A percentile compares a stretch with the other conserved stretches of the same genome.
Conservation (phyloP, 1,140 invertebrate genomes). For the Drosophila aff. region DNA sequence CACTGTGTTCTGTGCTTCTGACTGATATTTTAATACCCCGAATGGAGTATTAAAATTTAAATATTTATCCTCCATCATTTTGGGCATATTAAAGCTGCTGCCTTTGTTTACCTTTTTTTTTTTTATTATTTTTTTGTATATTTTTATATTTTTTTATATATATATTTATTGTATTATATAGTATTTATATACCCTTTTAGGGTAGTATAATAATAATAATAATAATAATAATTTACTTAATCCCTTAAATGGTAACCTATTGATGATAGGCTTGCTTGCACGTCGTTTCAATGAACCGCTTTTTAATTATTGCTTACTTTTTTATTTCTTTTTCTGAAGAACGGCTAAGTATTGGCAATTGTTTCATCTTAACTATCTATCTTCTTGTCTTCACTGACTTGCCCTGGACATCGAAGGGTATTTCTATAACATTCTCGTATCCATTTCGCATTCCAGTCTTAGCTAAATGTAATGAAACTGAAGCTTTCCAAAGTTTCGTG, state of each 20-base stretch:
- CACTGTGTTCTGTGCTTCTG: too few species aligned
- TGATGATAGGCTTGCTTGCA: constrained; percentile 32
- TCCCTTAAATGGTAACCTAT: constrained; percentile 37
- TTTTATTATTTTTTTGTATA: too few species aligned
- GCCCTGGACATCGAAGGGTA: constrained; percentile 2
- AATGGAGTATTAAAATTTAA: too few species aligned
- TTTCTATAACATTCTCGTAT: neutral
- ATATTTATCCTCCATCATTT: too few species aligned
- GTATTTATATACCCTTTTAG: too few species aligned
- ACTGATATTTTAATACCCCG: too few species aligned
- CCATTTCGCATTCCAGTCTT: constrained; percentile 1
- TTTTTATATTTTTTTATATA: too few species aligned
- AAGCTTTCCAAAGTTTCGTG: neutral
- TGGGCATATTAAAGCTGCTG: too few species aligned
- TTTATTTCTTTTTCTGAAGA: constrained; percentile 3
- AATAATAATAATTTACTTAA: too few species aligned
- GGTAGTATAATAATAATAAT: too few species aligned
- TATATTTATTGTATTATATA: too few species aligned
- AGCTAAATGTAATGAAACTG: neutral
- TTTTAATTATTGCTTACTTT: neutral
- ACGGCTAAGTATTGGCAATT: constrained; percentile 57
- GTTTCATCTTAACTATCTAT: constrained; percentile 12
- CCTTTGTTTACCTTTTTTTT: too few species aligned
- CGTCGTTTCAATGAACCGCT: constrained; percentile 15
- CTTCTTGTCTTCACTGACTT: constrained; percentile 12